Evolutionary conservation across 2,113 vertebrate genomes (phyloP).

Genomic region (Reinhardtius hippoglossoides): DNA sequence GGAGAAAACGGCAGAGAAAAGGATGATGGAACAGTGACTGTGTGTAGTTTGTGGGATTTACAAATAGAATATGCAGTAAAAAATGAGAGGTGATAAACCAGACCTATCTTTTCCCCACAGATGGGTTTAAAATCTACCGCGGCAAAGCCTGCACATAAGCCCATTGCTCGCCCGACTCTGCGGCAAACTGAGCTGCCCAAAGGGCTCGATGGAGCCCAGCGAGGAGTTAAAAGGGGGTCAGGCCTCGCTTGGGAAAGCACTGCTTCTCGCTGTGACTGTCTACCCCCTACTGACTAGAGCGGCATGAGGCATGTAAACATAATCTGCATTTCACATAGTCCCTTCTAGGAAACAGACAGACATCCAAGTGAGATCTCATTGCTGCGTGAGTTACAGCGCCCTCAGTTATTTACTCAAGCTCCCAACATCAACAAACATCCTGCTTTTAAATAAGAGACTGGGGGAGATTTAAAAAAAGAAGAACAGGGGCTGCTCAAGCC

Average conservation of each 20-base stretch:
- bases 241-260: conserved; percentile 64
- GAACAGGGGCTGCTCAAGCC: conserved; percentile 18
- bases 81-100: conserved; percentile 64
- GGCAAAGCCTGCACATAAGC: conserved; percentile 70
- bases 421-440: conserved; percentile 73
- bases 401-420: conserved; percentile 72
- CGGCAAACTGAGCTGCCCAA: conserved; percentile 72
- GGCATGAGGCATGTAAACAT: conserved; percentile 74
- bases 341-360: conserved; percentile 56
- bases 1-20: conserved; percentile 24
- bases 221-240: conserved; percentile 70
- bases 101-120: conserved; percentile 74
- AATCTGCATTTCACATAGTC: conserved; percentile 74
- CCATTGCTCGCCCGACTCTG: conserved; percentile 61
- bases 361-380: conserved; percentile 63
- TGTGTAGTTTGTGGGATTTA: conserved; percentile 63
- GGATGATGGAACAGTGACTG: conserved; percentile 35
- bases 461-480: conserved; percentile 49
- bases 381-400: conserved; percentile 68
- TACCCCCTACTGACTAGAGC: conserved; percentile 69
- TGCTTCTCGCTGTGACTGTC: conserved; percentile 55
- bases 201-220: conserved; percentile 57
- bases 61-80: conserved; percentile 64
- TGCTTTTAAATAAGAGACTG: conserved; percentile 64
- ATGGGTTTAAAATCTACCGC: conserved; percentile 74